Percentiles rank a stretch among this genome's conserved stretches.
phyloP scores from a whole-genome alignment of 2,113 vertebrate species.

The human region GRCh38 chr16:80170001-80170500 shows the following conservation, averaged over 20 bases:
- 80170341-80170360: constrained; percentile 90
- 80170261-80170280: constrained; percentile 94
- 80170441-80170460: constrained; percentile 89
- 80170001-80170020: constrained; percentile 91
- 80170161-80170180: constrained; percentile 92
- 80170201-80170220: constrained; percentile 94
- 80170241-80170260: constrained; percentile 91
- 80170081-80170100: constrained; percentile 91
- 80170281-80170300: constrained; percentile 94
- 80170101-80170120: constrained; percentile 81
- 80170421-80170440: constrained; percentile 90
- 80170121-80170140: constrained; percentile 93
- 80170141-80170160: constrained; percentile 93
- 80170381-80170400: constrained; percentile 91
- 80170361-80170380: constrained; percentile 92
- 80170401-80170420: constrained; percentile 90
- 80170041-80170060: constrained; percentile 89
- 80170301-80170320: constrained; percentile 94
- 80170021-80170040: constrained; percentile 89
- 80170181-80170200: constrained; percentile 97
- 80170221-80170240: constrained; percentile 94
- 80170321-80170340: constrained; percentile 92
- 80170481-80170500: constrained; percentile 74
- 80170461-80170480: constrained; percentile 80
- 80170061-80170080: constrained; percentile 96